Evolutionary conservation across 2,888 invertebrate genomes (phyloP).

Genomic region (Agonopterix subpropinquella): DNA sequence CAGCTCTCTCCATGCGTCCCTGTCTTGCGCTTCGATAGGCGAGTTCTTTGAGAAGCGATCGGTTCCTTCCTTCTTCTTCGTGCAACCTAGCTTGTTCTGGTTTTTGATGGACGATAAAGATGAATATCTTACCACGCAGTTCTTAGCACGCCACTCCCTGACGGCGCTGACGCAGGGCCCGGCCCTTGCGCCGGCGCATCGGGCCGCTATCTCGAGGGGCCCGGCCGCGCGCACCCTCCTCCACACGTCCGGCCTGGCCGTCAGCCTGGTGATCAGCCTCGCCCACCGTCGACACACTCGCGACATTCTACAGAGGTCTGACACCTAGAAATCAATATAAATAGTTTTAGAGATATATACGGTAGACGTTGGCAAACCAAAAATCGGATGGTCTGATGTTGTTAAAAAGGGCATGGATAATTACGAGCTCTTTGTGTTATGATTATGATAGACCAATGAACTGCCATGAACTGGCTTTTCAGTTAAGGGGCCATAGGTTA

Average conservation of each 20-base stretch:
- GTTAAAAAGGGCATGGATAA: too few species aligned
- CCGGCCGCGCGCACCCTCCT: conserved; percentile 53
- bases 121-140: conserved; percentile 41
- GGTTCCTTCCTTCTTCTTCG: too few species aligned
- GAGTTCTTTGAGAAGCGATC: too few species aligned
- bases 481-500: too few species aligned
- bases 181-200: conserved; percentile 59
- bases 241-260: conserved; percentile 57
- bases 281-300: conserved; percentile 65
- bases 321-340: conserved; percentile 36
- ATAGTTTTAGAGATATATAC: neutral
- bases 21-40: too few species aligned
- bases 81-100: too few species aligned
- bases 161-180: conserved; percentile 61
- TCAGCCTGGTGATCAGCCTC: conserved; percentile 48
- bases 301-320: conserved; percentile 73
- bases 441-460: too few species aligned
- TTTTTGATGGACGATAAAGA: too few species aligned
- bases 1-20: too few species aligned
- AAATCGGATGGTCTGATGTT: too few species aligned
- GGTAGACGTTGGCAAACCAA: neutral
- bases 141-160: conserved; percentile 59
- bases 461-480: too few species aligned
- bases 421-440: too few species aligned
- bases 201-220: conserved; percentile 55